Conservation (phyloP, 2,797 vertebrate genomes). For the Microctenopoma steveboyesi region DNA sequence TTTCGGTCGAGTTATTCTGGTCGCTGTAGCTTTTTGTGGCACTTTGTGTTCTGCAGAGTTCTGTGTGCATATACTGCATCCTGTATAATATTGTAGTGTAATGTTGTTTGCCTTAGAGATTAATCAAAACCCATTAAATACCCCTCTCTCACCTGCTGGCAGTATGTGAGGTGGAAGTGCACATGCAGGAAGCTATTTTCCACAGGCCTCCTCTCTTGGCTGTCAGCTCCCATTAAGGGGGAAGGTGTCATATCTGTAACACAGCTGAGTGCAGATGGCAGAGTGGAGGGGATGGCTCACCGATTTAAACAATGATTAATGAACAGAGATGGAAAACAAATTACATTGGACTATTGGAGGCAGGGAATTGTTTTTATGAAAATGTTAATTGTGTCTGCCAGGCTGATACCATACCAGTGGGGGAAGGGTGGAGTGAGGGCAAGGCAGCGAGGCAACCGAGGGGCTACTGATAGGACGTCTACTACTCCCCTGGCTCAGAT, state of each 20-base stretch:
- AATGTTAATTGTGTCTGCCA: conserved; percentile 99
- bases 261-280: conserved; percentile 99
- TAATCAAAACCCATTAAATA: conserved; percentile 89
- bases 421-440: conserved; percentile 75
- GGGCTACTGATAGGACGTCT: conserved; percentile 76
- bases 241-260: conserved; percentile 99
- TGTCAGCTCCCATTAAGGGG: conserved; percentile 99
- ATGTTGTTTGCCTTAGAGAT: conserved; percentile 86
- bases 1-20: conserved; percentile 35
- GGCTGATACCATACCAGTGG: conserved; percentile 83
- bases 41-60: not conserved
- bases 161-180: conserved; percentile 97
- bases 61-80: conserved; percentile 18
- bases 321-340: conserved; percentile 99
- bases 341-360: conserved; percentile 99
- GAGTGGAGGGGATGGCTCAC: conserved; percentile 99
- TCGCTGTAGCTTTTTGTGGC: conserved; percentile 1
- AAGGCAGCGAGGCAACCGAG: conserved; percentile 66
- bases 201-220: conserved; percentile 96
- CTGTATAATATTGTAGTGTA: conserved; percentile 80
- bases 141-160: conserved; percentile 99
- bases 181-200: conserved; percentile 99
- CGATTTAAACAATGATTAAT: conserved; percentile 99
- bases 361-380: conserved; percentile 99
- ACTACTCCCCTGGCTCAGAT: conserved; percentile 75